Evolutionary conservation across 2,797 vertebrate species (phyloP).

Genomic region (Anabas testudineus): DNA sequence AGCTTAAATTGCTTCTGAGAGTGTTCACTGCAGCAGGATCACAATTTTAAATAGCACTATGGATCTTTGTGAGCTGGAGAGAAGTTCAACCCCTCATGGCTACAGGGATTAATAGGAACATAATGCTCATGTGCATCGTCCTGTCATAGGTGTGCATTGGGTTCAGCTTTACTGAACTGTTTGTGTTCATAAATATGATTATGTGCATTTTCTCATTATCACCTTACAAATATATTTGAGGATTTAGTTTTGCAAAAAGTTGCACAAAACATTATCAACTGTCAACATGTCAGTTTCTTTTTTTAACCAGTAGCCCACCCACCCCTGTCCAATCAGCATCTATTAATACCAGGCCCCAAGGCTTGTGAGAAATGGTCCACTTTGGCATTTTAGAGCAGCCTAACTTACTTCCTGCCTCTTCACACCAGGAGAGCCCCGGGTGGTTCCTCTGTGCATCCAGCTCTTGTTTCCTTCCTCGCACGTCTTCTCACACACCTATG

Average conservation of each 20-base stretch:
- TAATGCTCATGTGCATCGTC: background rate
- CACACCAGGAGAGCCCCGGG: constrained; percentile 71
- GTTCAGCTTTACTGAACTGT: too few species aligned
- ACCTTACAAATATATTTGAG: background rate
- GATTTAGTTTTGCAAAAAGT: background rate
- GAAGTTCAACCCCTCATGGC: background rate
- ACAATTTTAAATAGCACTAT: too few species aligned
- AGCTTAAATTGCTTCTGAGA: too few species aligned
- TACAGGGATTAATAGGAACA: background rate
- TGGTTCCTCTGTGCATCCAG: constrained; percentile 65
- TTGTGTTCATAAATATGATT: background rate
- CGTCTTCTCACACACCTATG: constrained; percentile 31
- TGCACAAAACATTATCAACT: background rate
- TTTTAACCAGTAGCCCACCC: constrained; percentile 45
- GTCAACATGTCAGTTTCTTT: too few species aligned
- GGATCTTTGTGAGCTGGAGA: too few species aligned
- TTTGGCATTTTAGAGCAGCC: constrained; percentile 60
- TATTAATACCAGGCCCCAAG: constrained; percentile 66
- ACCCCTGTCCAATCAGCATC: constrained; percentile 36
- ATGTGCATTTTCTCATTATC: background rate
- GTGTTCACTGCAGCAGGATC: too few species aligned
- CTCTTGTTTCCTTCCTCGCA: constrained; percentile 73
- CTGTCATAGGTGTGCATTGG: background rate
- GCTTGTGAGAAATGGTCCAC: constrained; percentile 57
- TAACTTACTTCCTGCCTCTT: constrained; percentile 78